Evolutionary conservation across 2,797 vertebrate species (phyloP).

Genomic region (Takifugu rubripes): DNA sequence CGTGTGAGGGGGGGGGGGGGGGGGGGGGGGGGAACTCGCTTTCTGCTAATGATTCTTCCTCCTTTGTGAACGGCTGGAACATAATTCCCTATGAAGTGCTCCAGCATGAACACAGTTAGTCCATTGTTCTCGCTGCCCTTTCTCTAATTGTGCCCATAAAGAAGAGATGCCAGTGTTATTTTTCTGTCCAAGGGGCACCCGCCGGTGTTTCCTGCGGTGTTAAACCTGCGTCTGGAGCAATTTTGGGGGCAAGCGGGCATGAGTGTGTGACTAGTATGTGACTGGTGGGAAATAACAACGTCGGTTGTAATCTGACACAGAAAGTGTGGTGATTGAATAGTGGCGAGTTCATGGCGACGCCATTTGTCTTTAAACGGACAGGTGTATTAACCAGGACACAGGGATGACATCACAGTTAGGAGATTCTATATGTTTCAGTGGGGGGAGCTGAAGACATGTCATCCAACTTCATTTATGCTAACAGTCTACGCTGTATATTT

Average conservation of each 20-base stretch:
- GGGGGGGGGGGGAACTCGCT: constrained; percentile 30
- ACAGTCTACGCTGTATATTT: no score
- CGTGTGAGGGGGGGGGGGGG: constrained; percentile 36
- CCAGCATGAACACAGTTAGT: constrained; percentile 67
- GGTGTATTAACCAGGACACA: no score
- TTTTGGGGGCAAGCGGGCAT: constrained; percentile 42
- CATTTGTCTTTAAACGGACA: no score
- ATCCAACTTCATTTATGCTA: no score
- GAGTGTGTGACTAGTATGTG: constrained; percentile 32
- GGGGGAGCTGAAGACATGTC: no score
- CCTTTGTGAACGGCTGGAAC: constrained; percentile 70
- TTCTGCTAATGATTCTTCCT: constrained; percentile 72
- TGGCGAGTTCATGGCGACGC: no score
- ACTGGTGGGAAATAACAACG: not conserved
- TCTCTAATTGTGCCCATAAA: constrained; percentile 64
- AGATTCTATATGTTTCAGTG: no score
- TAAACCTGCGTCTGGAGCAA: constrained; percentile 52
- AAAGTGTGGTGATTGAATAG: not conserved
- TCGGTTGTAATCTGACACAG: not conserved
- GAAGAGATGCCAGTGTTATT: constrained; percentile 63
- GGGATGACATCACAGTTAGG: no score
- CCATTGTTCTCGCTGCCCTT: constrained; percentile 68
- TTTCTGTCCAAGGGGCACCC: constrained; percentile 44
- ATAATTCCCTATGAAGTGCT: constrained; percentile 66
- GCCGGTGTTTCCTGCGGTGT: constrained; percentile 59